Percentiles rank a stretch among this genome's conserved stretches.
Conservation (phyloP, 2,888 invertebrate genomes). For the Lamellibrachia columna region DNA sequence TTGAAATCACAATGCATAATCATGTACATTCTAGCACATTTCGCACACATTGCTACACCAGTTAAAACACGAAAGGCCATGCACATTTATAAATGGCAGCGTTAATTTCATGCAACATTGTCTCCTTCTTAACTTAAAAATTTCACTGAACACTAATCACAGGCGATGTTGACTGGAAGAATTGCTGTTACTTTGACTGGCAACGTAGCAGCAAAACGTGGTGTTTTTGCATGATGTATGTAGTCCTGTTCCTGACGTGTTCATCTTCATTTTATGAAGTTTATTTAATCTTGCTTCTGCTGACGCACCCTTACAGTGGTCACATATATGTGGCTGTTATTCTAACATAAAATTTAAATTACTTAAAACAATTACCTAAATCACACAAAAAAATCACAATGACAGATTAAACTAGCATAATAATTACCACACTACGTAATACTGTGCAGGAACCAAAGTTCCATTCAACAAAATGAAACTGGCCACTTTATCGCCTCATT, state of each 20-base stretch:
- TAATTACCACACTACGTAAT: not conserved
- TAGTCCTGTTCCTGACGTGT: no score
- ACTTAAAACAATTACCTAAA: constrained; percentile 3
- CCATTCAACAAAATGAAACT: not conserved
- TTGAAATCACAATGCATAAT: not conserved
- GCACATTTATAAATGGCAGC: not conserved
- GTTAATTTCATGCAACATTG: no score
- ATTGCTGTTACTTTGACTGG: no score
- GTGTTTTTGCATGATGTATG: no score
- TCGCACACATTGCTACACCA: not conserved
- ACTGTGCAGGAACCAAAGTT: not conserved
- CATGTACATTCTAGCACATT: not conserved
- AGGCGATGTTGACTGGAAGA: no score
- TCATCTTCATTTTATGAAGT: no score
- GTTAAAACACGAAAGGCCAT: not conserved
- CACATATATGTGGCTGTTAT: no score
- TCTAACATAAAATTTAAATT: not conserved
- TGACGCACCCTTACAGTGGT: no score
- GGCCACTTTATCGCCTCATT: not conserved
- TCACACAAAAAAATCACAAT: not conserved
- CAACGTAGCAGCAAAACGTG: no score
- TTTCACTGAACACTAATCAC: no score
- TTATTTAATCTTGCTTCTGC: no score
- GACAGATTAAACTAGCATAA: not conserved
- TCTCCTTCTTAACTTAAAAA: no score